Conservation (phyloP, 2,113 vertebrate genomes). For the Clarias batrachus region DNA sequence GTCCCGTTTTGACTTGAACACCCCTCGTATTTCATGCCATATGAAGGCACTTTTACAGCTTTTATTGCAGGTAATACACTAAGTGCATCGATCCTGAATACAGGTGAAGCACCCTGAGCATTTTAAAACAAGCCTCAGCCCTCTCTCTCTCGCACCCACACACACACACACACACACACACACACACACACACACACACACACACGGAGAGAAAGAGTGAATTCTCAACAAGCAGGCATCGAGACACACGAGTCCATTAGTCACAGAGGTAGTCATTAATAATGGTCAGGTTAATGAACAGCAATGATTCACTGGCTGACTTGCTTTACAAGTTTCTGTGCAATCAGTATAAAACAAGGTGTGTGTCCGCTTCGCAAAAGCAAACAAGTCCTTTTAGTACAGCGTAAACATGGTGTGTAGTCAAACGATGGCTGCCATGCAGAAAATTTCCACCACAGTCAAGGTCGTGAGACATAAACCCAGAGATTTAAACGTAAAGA, state of each 20-base stretch:
- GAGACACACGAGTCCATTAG: constrained; percentile 61
- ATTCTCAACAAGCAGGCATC: constrained; percentile 3
- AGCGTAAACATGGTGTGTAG: neutral
- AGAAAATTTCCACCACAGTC: neutral
- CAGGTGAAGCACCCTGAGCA: neutral
- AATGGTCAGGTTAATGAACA: constrained; percentile 62
- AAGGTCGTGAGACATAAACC: neutral
- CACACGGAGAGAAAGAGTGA: constrained; percentile 14
- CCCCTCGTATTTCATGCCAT: neutral
- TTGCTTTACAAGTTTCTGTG: constrained; percentile 12
- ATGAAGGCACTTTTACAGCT: constrained; percentile 55
- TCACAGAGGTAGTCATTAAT: constrained; percentile 65
- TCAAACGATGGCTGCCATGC: neutral
- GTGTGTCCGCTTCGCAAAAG: neutral
- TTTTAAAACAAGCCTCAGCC: constrained; percentile 13
- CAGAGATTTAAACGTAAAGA: neutral
- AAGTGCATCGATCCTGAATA: constrained; percentile 62
- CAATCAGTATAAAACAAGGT: constrained; percentile 5
- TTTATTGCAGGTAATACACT: constrained; percentile 57
- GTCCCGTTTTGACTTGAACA: too few relatives aligned
- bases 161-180: neutral
- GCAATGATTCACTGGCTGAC: constrained; percentile 25
- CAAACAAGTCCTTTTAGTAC: neutral
- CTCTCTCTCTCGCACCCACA: too few relatives aligned
- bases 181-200: neutral